These are phyloP conservation scores for Eupithecia subfuscata DNA, from an alignment of 2,888 invertebrate genomes.

Conservation along the genomic window DNA sequence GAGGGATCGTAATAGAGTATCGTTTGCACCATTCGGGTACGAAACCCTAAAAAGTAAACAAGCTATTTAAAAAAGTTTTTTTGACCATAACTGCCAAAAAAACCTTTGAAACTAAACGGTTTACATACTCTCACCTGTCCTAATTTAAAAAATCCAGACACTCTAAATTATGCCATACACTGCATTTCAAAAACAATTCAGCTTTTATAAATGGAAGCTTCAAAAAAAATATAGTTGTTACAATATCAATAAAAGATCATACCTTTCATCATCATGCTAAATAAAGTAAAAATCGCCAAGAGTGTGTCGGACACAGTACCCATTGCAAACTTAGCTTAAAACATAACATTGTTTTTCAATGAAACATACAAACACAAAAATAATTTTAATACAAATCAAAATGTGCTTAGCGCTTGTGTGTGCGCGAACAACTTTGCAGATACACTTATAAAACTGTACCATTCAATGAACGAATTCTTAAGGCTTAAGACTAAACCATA, in stretches of 20 bases:
- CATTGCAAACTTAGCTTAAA: neutral
- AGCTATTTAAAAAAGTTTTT: neutral
- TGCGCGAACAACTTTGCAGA: constrained; percentile 1
- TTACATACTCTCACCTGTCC: neutral
- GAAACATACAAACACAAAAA: neutral
- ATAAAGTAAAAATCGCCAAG: neutral
- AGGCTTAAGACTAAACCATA: no score
- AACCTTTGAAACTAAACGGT: neutral
- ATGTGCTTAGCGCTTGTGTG: neutral
- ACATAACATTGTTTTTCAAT: neutral
- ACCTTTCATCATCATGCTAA: neutral
- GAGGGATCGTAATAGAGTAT: no score
- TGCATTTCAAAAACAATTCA: neutral
- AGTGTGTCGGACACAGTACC: neutral
- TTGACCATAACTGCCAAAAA: neutral
- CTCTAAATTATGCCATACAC: neutral
- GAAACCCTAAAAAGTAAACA: neutral
- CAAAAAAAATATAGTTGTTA: neutral
- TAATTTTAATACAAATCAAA: neutral
- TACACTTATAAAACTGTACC: neutral
- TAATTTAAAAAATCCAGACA: neutral
- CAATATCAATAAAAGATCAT: neutral
- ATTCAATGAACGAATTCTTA: no score
- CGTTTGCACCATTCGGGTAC: no score
- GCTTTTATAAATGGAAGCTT: neutral